Percentiles rank a stretch among this genome's conserved stretches.
phyloP scores from a whole-genome alignment of 2,888 invertebrate genomes.

The Oscheius sp. region DNA sequence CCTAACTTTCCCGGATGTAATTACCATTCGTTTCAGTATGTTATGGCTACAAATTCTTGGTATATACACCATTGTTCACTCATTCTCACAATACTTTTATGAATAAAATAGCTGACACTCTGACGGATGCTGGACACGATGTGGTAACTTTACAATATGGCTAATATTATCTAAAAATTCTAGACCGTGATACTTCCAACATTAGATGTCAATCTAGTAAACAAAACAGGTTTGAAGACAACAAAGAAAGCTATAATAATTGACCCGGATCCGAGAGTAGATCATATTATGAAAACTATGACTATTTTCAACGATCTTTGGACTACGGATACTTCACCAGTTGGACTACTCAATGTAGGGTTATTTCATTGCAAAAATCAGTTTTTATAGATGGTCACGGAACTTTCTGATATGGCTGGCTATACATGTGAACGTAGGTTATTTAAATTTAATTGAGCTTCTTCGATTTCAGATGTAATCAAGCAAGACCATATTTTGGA shows the following conservation, averaged over 20 bases:
- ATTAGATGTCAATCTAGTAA: background rate
- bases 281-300: constrained; percentile 2
- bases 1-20: no score
- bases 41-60: constrained; percentile 37
- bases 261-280: background rate
- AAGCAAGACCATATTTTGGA: constrained; percentile 9
- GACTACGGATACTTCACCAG: background rate
- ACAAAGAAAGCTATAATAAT: constrained; percentile 7
- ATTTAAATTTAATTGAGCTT: no score
- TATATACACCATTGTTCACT: constrained; percentile 48
- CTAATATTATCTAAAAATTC: background rate
- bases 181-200: constrained; percentile 9
- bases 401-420: constrained; percentile 1
- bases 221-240: constrained; percentile 11
- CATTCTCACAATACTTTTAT: constrained; percentile 47
- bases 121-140: constrained; percentile 50
- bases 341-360: background rate
- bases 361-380: background rate
- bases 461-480: background rate
- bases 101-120: constrained; percentile 44
- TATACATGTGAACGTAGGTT: constrained; percentile 11
- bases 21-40: background rate
- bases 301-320: constrained; percentile 16
- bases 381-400: constrained; percentile 7
- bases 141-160: constrained; percentile 35